Base-by-base conservation (phyloP, 2,113 vertebrate species). In the Albula glossodonta region DNA sequence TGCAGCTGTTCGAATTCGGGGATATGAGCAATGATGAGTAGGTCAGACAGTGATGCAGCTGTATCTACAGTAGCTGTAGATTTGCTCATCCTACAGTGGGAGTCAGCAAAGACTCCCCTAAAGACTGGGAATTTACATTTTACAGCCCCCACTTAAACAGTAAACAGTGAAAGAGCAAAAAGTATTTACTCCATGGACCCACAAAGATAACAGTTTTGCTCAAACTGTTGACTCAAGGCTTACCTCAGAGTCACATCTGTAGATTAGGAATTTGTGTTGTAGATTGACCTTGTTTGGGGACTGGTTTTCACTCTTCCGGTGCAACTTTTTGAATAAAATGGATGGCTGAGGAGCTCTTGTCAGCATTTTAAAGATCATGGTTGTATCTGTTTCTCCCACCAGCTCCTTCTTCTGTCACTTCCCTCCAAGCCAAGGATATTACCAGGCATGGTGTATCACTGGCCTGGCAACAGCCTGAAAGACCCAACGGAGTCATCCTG, bases 401-500 rank as follows among this genome's bases (percentile, higher is more conserved):
- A 99, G 98, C 98, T 94, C 98, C 98, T 0, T 99, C 98, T 87
- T 96, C 97, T 0, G 97, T 99, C 89, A 96, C 97, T 2, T 92
- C 96, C 94, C 96, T 99, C 91, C 97, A 97, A 89, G 97, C 97
- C 90, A 99, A 97, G 83, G 98, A 99, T 90, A 97, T 99, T 90
- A 99, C 98, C 63, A 96, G 97, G 86, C 98, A 99, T 89, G 97
- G 96, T 0, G 96, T 99, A 90, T 96, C 96, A 41, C 94, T 99
- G 95, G 95, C 96, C 51, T 99, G 98, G 98, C 94, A 97, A 93
- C 97, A 99, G 91, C 98, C 98, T 0, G 97, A 99, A 92, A 95
- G 97, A 81, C 97, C 98, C 88, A 99, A 99, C 13, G 98, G 98
- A 81, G 98, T 99, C 85, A 99, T 99, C 92, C 92, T 99, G 90